A percentile compares a stretch with the other conserved stretches of the same genome.
These are phyloP conservation scores for Lepidurus couesii DNA, from an alignment of 1,140 invertebrate genomes.

Conservation along the genomic window DNA sequence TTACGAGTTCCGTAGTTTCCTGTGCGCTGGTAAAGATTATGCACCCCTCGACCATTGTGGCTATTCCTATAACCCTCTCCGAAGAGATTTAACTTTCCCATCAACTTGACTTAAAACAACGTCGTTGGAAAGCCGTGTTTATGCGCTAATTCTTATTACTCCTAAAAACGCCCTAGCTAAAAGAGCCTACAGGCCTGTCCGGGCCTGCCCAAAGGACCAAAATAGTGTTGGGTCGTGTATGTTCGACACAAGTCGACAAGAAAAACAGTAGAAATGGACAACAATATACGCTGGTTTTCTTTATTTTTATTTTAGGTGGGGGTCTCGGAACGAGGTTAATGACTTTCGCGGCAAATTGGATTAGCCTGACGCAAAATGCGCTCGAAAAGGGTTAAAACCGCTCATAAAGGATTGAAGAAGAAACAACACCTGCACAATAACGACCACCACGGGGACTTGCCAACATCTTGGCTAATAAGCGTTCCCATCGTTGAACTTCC, in stretches of 20 bases:
- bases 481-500: background rate
- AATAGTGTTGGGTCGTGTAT: background rate
- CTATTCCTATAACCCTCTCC: background rate
- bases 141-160: background rate
- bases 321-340: too few species aligned
- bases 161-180: background rate
- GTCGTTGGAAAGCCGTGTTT: background rate
- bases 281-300: too few species aligned
- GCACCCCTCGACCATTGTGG: background rate
- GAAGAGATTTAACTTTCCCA: background rate
- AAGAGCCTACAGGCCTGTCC: background rate
- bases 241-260: background rate
- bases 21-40: background rate
- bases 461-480: background rate
- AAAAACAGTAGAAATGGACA: background rate
- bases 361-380: background rate
- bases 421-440: background rate
- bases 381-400: background rate
- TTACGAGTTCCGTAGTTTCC: background rate
- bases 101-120: background rate
- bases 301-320: too few species aligned
- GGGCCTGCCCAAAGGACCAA: background rate
- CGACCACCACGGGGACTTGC: background rate
- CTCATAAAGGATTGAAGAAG: background rate
- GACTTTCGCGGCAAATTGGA: too few species aligned